phyloP scores from a whole-genome alignment of 2,888 invertebrate genomes.

The Melolontha melolontha region DNA sequence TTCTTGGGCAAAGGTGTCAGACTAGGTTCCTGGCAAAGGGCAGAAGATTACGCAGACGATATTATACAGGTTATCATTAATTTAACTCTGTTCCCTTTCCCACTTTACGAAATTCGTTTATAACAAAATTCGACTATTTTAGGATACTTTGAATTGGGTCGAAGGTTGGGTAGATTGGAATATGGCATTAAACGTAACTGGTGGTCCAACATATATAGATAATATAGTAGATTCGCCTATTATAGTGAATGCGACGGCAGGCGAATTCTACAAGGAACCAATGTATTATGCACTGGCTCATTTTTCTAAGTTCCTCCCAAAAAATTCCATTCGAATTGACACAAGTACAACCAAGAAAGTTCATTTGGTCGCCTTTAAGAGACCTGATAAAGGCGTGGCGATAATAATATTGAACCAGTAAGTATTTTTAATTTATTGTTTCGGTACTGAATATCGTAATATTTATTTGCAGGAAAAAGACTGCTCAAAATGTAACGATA shows the following conservation, averaged over 20 bases:
- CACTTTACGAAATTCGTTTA: slow-evolving; percentile 56
- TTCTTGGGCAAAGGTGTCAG: slow-evolving; percentile 59
- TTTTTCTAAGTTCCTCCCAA: slow-evolving; percentile 73
- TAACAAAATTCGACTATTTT: slow-evolving; percentile 55
- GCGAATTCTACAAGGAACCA: slow-evolving; percentile 88
- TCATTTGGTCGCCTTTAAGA: slow-evolving; percentile 66
- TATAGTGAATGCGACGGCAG: slow-evolving; percentile 68
- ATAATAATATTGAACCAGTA: slow-evolving; percentile 63
- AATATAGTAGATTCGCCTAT: slow-evolving; percentile 86
- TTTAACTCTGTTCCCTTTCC: background rate
- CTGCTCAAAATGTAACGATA: slow-evolving; percentile 16
- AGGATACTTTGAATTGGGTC: slow-evolving; percentile 78
- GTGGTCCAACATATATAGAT: slow-evolving; percentile 82
- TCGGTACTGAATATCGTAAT: background rate
- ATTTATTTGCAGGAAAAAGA: slow-evolving; percentile 4
- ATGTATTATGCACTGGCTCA: slow-evolving; percentile 87
- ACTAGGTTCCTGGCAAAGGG: slow-evolving; percentile 74
- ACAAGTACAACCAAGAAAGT: slow-evolving; percentile 53
- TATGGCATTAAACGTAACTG: slow-evolving; percentile 75
- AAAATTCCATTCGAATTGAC: slow-evolving; percentile 67
- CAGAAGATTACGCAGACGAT: slow-evolving; percentile 64
- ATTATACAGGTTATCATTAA: slow-evolving; percentile 71
- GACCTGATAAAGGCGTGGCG: slow-evolving; percentile 67
- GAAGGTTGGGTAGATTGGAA: slow-evolving; percentile 93
- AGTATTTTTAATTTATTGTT: background rate